Percentiles rank a stretch among this genome's conserved stretches.
Conservation (phyloP, 2,888 invertebrate species). For the Phragmatobia fuliginosa region DNA sequence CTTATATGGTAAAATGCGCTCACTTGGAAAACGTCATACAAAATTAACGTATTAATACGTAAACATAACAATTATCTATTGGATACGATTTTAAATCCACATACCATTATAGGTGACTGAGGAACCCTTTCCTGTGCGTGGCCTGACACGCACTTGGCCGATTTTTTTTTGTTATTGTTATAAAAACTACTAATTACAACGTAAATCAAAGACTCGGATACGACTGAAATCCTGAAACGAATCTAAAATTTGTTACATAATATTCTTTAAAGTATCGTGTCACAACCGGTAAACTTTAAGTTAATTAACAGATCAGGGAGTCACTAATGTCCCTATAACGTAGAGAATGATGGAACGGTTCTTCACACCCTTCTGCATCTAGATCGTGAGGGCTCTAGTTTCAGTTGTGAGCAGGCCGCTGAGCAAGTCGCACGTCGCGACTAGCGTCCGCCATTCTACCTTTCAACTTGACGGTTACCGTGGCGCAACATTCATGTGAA, state of each 20-base stretch:
- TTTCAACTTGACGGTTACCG: conserved; percentile 31
- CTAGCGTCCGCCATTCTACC: conserved; percentile 16
- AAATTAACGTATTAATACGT: too few species aligned
- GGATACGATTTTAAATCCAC: too few species aligned
- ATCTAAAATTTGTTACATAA: conserved; percentile 23
- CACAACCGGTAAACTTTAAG: conserved; percentile 45
- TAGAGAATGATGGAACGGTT: conserved; percentile 52
- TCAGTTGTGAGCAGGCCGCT: conserved; percentile 43
- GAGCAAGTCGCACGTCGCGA: conserved; percentile 40
- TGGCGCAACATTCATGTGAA: conserved; percentile 42
- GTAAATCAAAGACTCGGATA: background rate
- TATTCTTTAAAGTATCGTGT: conserved; percentile 39
- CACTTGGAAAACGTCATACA: too few species aligned
- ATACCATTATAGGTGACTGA: too few species aligned
- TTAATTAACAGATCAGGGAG: conserved; percentile 56
- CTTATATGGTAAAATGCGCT: too few species aligned
- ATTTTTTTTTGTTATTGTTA: too few species aligned
- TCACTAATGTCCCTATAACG: conserved; percentile 51
- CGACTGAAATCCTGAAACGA: background rate
- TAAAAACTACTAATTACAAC: too few species aligned
- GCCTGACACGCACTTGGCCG: too few species aligned
- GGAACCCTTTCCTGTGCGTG: too few species aligned
- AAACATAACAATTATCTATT: too few species aligned
- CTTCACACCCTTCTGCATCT: conserved; percentile 53
- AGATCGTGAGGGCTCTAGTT: conserved; percentile 34